Percentiles rank a stretch among this genome's conserved stretches.
Evolutionary conservation across 2,797 vertebrate genomes (phyloP).

Genomic region (Falco biarmicus): DNA sequence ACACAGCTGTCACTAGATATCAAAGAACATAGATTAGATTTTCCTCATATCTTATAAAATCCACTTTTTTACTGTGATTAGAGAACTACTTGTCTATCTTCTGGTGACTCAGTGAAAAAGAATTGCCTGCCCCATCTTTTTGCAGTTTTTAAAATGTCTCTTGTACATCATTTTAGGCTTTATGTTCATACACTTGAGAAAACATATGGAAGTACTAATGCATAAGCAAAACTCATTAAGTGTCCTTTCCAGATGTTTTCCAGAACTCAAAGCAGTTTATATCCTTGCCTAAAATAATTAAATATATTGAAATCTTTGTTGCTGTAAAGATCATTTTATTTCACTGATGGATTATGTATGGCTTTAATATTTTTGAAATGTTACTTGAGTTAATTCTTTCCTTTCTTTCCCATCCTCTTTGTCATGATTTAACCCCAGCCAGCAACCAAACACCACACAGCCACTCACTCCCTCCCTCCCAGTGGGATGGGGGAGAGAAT

Average conservation of each 20-base stretch:
- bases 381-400: neutral
- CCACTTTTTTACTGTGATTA: neutral
- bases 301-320: neutral
- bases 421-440: neutral
- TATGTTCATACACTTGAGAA: neutral
- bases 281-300: neutral
- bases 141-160: neutral
- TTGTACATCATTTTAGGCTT: neutral
- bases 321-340: neutral
- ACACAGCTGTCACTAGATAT: neutral
- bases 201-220: neutral
- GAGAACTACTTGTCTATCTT: neutral
- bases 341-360: neutral
- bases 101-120: neutral
- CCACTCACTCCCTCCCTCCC: accelerated
- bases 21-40: neutral
- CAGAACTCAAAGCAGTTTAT: neutral
- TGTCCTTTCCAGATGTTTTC: neutral
- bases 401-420: neutral
- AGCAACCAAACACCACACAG: neutral
- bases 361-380: neutral
- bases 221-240: neutral
- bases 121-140: neutral
- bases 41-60: neutral
- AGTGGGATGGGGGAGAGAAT: neutral